Evolutionary conservation across 2,888 invertebrate genomes (phyloP), one percentile per base, ranked within the genome.

Genomic region (Drosophila formosana): DNA sequence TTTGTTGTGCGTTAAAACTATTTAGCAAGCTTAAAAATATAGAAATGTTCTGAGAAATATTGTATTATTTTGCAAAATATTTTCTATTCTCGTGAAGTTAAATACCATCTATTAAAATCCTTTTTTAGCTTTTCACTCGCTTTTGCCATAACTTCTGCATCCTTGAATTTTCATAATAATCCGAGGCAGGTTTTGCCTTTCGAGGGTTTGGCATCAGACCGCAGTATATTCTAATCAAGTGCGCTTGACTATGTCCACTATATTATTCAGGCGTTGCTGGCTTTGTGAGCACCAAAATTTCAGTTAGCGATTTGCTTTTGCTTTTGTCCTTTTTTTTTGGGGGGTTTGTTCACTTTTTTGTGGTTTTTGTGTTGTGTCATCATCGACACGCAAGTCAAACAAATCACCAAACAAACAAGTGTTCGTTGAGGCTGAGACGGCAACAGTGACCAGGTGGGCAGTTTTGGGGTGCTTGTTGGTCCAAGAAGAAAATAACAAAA

Each of bases 341-440:
- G 37, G 41, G 56, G 37, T 52, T 61, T 66, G 62, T 37, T 56
- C 62, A 51, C 53, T 63, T 72, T 72, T 47, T 49, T 41, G 30
- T 41, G 30, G 47, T 55, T 62, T 63, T 78, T 78, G 70, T 88
- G 88, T 88, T 89, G 86, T 88, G 88, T 89, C 88, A 88, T 89
- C 89, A 89, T 81, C 82, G 88, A 89, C 88, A 88, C 88, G 88
- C 88, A 88, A 88, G 88, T 86, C 82, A 89, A 86, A 88, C 89
- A 88, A 89, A 89, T 88, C 89, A 84, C 60, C 84, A 88, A 89
- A 78, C 88, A 89, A 85, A 81, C 80, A 89, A 80, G 78, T 71
- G 66, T 67, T 61, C 68, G 64, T 60, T 26, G 66, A 73, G 61
- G 56, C 37, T 37, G 37, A 37, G 37, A 37, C n/a, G 37, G 37